Conservation (phyloP, 2,113 vertebrate species). For the Spheniscus mendiculus region DNA sequence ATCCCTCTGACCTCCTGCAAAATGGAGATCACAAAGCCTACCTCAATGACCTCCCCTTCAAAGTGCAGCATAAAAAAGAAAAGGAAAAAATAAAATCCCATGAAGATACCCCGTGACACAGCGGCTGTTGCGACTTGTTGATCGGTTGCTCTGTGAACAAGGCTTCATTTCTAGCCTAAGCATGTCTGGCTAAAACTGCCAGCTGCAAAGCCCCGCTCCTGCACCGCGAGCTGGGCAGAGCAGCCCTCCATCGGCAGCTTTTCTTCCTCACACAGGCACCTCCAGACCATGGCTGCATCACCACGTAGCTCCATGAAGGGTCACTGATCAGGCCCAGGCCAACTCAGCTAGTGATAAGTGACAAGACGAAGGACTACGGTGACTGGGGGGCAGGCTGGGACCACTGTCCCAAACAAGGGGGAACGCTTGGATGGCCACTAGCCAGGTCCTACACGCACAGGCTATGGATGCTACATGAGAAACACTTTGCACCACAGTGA, state of each 20-base stretch:
- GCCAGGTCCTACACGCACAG: accelerated
- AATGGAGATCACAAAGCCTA: not conserved
- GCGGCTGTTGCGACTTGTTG: not conserved
- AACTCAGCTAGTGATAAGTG: not conserved
- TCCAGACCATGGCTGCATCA: not conserved
- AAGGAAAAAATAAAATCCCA: not conserved
- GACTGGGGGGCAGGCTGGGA: not conserved
- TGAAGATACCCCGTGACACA: not conserved
- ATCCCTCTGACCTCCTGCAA: not conserved
- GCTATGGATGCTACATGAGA: not conserved
- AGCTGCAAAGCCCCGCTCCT: not conserved
- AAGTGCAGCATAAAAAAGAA: not conserved
- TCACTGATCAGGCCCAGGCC: not conserved
- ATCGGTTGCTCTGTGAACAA: not conserved
- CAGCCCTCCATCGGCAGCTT: not conserved
- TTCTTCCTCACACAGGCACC: not conserved
- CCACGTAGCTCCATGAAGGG: not conserved
- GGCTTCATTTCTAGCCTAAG: not conserved
- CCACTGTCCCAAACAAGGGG: not conserved
- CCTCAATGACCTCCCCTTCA: not conserved
- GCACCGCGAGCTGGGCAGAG: not conserved
- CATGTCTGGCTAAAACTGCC: not conserved
- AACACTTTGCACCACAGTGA: not conserved
- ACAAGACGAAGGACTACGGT: not conserved
- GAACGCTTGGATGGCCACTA: accelerated